These are phyloP conservation scores for Athalia cordata DNA, from an alignment of 2,888 invertebrate genomes.

Conservation along the genomic window DNA sequence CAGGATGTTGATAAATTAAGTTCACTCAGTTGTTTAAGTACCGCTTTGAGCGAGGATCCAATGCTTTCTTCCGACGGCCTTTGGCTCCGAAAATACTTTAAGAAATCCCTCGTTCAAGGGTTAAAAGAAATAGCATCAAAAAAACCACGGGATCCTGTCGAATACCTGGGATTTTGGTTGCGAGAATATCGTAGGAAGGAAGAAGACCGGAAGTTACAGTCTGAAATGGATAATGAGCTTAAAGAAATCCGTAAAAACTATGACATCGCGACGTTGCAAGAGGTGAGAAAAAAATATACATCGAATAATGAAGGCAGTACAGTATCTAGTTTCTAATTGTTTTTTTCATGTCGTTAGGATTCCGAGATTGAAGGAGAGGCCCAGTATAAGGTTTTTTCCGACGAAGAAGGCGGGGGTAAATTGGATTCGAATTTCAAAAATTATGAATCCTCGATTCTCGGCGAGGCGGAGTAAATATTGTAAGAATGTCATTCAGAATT, in stretches of 20 bases:
- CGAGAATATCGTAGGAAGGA: constrained; percentile 74
- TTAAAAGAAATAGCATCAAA: constrained; percentile 73
- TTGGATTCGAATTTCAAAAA: constrained; percentile 53
- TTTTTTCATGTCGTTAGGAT: not conserved
- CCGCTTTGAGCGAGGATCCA: not conserved
- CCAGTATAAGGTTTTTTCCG: not conserved
- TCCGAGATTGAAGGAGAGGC: not conserved
- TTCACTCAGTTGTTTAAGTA: not conserved
- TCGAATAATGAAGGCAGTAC: not conserved
- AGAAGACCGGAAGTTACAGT: constrained; percentile 58
- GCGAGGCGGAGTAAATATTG: too few species aligned
- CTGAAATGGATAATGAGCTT: constrained; percentile 51
- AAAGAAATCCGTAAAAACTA: not conserved
- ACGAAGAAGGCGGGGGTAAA: constrained; percentile 44
- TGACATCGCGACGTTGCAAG: not conserved
- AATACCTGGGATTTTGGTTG: constrained; percentile 75
- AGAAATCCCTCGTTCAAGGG: constrained; percentile 70
- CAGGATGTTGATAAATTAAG: not conserved
- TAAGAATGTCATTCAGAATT: too few species aligned
- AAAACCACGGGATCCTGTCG: constrained; percentile 74
- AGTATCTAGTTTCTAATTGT: not conserved
- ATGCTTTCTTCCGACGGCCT: constrained; percentile 52
- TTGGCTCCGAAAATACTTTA: constrained; percentile 53
- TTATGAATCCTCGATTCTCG: constrained; percentile 32
- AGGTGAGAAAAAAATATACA: constrained; percentile 6